Evolutionary conservation across 1,140 invertebrate genomes (phyloP), one percentile per base, ranked within the genome.

Genomic region (Tetraneura akinire): DNA sequence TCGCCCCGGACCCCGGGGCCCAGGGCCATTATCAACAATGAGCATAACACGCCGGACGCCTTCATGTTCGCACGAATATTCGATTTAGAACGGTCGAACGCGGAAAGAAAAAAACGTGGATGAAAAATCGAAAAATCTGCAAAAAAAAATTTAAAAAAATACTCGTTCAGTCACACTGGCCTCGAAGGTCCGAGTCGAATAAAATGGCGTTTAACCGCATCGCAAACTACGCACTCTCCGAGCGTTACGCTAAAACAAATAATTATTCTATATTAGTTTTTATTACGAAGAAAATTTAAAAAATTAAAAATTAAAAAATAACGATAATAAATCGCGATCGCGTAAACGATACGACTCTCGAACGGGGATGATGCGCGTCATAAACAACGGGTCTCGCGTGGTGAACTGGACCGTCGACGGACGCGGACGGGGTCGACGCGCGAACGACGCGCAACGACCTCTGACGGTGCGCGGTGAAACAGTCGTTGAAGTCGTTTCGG

Each of bases 21-120:
- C 83, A 86, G 87, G 81, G 87, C 85, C 13, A 86, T 84, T 11
- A 78, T 47, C n/a, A 78, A 18, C 53, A 78, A n/a, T n/a, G 6
- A 42, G n/a, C 55, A 78, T 11, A 62, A 29, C 9, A 78, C 14
- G 16, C 74, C 37, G 74, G 14, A 62, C 21, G 18, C 74, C 26
- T 60, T 78, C 55, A 74, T 74, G 49, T 55, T 23, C 8, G 26
- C 32, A 37, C 68, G 23, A 51, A 51, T 47, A 8, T 1, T 37
- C 14, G 16, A 23, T 13, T 45, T 68, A 60, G 32, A 8, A 3
- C 8, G 32, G 32, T 37, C 26, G 2, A 6, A 26, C 16, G 10
- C 60, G 16, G 8, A 26, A n/a, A 0, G 32, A 11, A 18, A 66
- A 10, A 66, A n/a, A 37, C 55, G 55, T 2, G 0, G 9, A 0